Evolutionary conservation across 2,797 vertebrate species (phyloP), one percentile per base, ranked within the genome.

Genomic region (Anomalospiza imberbis): DNA sequence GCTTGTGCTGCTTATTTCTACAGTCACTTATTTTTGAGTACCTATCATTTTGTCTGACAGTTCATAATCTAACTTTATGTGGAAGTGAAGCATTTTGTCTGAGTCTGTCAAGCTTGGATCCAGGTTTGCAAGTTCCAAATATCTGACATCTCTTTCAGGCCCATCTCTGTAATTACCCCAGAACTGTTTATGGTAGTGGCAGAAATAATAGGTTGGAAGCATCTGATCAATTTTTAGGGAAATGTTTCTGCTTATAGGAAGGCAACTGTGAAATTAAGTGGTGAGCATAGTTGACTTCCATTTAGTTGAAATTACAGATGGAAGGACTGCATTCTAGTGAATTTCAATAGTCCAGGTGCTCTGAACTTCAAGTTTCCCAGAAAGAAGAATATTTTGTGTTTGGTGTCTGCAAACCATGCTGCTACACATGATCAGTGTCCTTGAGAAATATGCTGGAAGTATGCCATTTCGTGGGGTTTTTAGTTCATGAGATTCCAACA

Each of bases 191-290:
- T 55, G 90, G 65, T 77, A 92, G 55, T 82, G 62, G 54, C 53
- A 93, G 76, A 96, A 94, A 92, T 83, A 93, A 90, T 45, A 83
- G 54, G 29, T 32, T 81, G 45, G 58, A 83, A 96, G 78, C 62
- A 70, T 73, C 66, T 84, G 38, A 90, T 70, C 54, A 65, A 51
- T 5, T 1, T 81, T 94, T 60, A 93, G 62, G 58, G 85, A 96
- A 74, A 70, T 42, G 14, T 58, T 81, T 85, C 70, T 78, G 40
- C 47, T 84, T 91, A 90, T 93, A 83, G 88, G 85, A 62, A 70
- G 38, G 40, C 51, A 85, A 53, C 18, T 14, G 2, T 66, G 57
- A 89, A 91, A 91, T 94, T 51, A 85, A 75, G n/a, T 66, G 38
- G 42, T 78, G 24, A 91, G 42, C n/a, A 78, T 36, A 77, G 86